These are phyloP conservation scores for Notarius quadriscutis DNA, from an alignment of 2,113 vertebrate species.

Conservation along the genomic window DNA sequence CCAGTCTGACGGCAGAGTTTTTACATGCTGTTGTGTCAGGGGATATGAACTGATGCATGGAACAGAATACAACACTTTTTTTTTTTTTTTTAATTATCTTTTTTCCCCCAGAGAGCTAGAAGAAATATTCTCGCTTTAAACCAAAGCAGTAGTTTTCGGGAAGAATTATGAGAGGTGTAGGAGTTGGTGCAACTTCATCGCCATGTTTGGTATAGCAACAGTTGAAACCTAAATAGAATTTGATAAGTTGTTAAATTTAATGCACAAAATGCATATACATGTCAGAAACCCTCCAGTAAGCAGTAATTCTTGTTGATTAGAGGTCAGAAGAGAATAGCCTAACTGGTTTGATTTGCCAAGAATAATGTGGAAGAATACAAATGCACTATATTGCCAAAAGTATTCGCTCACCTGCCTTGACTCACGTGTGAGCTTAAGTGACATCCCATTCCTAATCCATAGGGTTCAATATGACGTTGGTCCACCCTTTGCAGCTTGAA, in stretches of 20 bases:
- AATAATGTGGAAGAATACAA: too few species aligned
- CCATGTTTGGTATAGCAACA: neutral
- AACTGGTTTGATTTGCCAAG: too few species aligned
- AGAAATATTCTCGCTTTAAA: neutral
- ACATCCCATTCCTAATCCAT: too few species aligned
- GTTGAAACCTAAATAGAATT: neutral
- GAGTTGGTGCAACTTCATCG: neutral
- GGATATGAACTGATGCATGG: neutral
- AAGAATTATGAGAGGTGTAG: neutral
- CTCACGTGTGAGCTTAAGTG: too few species aligned
- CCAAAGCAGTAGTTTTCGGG: neutral
- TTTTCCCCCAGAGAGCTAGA: neutral
- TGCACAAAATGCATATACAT: too few species aligned
- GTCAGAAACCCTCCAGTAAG: neutral
- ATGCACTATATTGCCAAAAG: too few species aligned
- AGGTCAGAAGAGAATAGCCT: neutral
- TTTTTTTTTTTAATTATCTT: neutral
- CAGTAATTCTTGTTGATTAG: neutral
- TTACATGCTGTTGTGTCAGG: conserved; percentile 11
- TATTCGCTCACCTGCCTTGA: too few species aligned
- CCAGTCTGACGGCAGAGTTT: conserved; percentile 25
- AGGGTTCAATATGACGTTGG: too few species aligned
- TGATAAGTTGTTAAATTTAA: neutral
- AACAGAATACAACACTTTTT: neutral
- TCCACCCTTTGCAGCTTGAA: too few species aligned